A percentile compares a stretch with the other conserved stretches of the same genome.
These are phyloP conservation scores for Gryon sp. DNA, from an alignment of 1,140 invertebrate genomes.

Conservation along the genomic window DNA sequence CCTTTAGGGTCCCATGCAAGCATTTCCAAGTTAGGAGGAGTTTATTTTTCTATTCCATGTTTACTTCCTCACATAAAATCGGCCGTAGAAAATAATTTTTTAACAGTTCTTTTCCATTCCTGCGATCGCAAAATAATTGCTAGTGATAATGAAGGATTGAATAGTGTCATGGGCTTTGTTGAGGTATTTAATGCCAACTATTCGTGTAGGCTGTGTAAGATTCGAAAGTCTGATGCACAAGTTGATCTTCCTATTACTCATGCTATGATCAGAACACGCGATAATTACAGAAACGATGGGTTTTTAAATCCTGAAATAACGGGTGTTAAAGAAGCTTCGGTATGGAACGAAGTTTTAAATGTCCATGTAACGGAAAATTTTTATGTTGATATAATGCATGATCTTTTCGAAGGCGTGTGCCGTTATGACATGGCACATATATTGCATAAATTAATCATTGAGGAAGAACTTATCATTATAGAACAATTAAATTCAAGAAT, in stretches of 20 bases:
- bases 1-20: conserved; percentile 5
- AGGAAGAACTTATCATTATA: neutral
- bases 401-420: neutral
- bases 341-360: neutral
- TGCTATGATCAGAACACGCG: too few relatives aligned
- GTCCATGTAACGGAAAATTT: neutral
- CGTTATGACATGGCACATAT: neutral
- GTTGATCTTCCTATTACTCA: too few relatives aligned
- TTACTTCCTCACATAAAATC: conserved; percentile 12
- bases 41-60: conserved; percentile 24
- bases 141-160: conserved; percentile 15
- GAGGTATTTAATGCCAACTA: conserved; percentile 9
- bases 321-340: neutral
- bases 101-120: conserved; percentile 7
- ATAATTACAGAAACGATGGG: too few relatives aligned
- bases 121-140: conserved; percentile 2
- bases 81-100: conserved; percentile 22
- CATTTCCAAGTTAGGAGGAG: conserved; percentile 21
- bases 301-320: neutral
- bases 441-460: neutral
- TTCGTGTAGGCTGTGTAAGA: conserved; percentile 7
- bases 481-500: neutral
- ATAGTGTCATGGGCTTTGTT: conserved; percentile 14
- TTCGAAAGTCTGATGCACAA: too few relatives aligned
- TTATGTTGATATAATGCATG: neutral